A percentile compares a stretch with the other conserved stretches of the same genome.
phyloP scores from a whole-genome alignment of 37 sponge, comb jelly and placozoan species.

The Hormiphora californensis region DNA sequence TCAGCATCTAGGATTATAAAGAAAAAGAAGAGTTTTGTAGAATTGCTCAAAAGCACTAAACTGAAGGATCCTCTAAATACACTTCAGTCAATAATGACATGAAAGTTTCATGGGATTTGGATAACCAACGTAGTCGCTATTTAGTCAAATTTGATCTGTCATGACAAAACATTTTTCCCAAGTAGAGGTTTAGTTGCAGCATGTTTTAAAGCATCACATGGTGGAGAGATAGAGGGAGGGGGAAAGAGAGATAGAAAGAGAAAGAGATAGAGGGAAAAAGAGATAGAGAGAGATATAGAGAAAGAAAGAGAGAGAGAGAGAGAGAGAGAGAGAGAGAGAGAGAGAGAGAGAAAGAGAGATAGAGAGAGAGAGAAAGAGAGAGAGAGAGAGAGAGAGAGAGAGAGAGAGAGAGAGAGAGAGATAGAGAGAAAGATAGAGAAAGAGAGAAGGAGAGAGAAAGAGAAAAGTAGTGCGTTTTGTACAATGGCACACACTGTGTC shows the following conservation, averaged over 20 bases:
- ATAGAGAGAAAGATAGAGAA: not conserved
- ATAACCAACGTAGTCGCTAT: no score
- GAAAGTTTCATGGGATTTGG: no score
- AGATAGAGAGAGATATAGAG: not conserved
- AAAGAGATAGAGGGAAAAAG: not conserved
- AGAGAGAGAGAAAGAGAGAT: not conserved
- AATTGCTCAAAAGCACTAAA: no score
- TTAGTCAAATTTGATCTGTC: no score
- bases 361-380: not conserved
- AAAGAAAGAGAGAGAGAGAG: not conserved
- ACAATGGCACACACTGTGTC: no score
- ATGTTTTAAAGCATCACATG: not conserved
- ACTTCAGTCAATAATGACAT: no score
- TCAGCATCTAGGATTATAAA: no score
- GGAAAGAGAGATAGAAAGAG: not conserved
- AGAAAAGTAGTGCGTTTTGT: no score
- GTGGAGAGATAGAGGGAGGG: not conserved
- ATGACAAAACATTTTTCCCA: no score
- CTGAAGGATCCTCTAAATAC: no score
- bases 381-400: not conserved
- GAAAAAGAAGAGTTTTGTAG: no score
- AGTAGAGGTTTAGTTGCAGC: not conserved
- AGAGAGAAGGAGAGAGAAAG: not conserved
- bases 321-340: not conserved
- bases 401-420: not conserved